phyloP scores from a whole-genome alignment of 2,888 invertebrate species.

The Microdon myrmicae region DNA sequence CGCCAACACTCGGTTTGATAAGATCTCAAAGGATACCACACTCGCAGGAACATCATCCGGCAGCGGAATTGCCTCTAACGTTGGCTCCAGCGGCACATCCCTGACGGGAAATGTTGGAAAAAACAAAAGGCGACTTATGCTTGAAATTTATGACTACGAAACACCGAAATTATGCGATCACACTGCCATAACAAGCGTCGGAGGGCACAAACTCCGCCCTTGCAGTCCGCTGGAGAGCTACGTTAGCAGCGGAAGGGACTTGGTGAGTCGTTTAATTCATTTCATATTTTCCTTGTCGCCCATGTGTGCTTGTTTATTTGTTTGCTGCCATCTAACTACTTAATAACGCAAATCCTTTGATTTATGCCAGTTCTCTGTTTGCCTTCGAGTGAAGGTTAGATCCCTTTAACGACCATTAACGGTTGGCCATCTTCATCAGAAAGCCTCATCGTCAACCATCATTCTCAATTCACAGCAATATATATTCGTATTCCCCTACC shows the following conservation, averaged over 20 bases:
- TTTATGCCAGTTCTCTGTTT: constrained; percentile 43
- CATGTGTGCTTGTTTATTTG: constrained; percentile 19
- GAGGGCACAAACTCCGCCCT: constrained; percentile 72
- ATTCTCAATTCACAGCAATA: too few relatives aligned
- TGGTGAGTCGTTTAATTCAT: constrained; percentile 61
- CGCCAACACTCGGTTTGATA: constrained; percentile 56
- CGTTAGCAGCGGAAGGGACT: constrained; percentile 70
- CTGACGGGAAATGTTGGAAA: constrained; percentile 53
- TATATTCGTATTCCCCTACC: too few relatives aligned
- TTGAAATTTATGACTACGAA: constrained; percentile 79
- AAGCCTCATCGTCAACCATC: constrained; percentile 1
- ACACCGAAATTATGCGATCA: constrained; percentile 86
- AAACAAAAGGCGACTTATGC: constrained; percentile 69
- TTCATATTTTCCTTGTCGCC: constrained; percentile 27
- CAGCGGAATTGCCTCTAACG: constrained; percentile 40
- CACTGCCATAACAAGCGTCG: constrained; percentile 70
- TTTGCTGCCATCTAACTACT: constrained; percentile 47
- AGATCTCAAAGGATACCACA: constrained; percentile 51
- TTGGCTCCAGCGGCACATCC: constrained; percentile 43
- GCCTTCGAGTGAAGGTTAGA: constrained; percentile 46
- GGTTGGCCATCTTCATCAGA: constrained; percentile 10
- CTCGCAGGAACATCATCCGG: constrained; percentile 45
- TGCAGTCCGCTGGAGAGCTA: constrained; percentile 85
- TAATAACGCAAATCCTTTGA: constrained; percentile 52
- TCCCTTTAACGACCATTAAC: too few relatives aligned